A percentile compares a stretch with the other conserved stretches of the same genome.
Conservation (phyloP, 2,797 vertebrate genomes). For the Pteronotus mesoamericanus region DNA sequence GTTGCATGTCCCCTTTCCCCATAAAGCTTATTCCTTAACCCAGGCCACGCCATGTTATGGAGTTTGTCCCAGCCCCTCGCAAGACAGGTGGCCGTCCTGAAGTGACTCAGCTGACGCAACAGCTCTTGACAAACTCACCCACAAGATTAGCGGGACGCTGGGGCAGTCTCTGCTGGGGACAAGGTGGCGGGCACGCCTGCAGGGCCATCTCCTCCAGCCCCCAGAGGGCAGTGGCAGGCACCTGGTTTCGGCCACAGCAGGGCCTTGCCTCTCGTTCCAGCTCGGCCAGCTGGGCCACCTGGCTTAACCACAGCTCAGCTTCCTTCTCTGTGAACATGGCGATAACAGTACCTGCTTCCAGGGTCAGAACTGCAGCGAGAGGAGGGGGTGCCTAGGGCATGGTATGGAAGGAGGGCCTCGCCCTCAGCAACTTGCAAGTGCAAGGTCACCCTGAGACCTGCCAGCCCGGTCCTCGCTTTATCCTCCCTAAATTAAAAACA, state of each 20-base stretch:
- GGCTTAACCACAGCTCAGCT: neutral
- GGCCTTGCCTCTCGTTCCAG: neutral
- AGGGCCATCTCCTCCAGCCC: neutral
- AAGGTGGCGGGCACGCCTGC: neutral
- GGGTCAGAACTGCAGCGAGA: neutral
- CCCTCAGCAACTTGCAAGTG: neutral
- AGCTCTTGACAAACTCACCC: neutral
- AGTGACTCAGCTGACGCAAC: neutral
- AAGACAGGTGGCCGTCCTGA: neutral
- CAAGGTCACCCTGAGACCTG: neutral
- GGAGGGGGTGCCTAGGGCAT: neutral
- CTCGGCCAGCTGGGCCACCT: neutral
- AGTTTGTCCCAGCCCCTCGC: neutral
- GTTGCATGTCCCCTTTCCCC: neutral
- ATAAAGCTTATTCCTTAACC: neutral
- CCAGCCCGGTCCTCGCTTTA: neutral
- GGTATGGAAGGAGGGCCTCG: neutral
- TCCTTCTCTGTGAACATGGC: neutral
- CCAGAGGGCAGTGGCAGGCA: rapidly evolving
- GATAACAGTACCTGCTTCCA: neutral
- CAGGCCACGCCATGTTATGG: neutral
- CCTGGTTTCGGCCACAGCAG: neutral
- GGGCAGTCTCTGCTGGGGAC: neutral
- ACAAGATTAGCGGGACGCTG: neutral
- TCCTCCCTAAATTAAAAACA: neutral